Evolutionary conservation across 1,140 invertebrate species (phyloP).

Genomic region (Thrips palmi): DNA sequence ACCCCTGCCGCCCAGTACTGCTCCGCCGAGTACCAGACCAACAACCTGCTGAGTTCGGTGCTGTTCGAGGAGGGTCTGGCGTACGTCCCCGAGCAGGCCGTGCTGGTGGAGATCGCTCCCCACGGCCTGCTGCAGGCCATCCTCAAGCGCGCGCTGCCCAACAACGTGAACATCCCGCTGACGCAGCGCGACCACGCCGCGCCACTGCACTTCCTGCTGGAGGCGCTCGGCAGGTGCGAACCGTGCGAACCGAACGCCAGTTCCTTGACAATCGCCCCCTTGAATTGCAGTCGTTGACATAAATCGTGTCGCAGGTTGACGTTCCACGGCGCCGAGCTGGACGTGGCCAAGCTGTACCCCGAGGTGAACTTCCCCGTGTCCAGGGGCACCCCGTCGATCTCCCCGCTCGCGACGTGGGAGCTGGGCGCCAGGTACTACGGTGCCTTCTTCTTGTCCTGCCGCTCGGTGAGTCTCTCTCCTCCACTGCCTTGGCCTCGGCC

Average conservation of each 20-base stretch:
- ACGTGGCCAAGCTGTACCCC: slow-evolving; percentile 40
- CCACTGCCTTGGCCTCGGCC: too few species aligned
- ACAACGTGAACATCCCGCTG: slow-evolving; percentile 32
- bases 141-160: slow-evolving; percentile 30
- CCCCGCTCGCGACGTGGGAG: slow-evolving; percentile 49
- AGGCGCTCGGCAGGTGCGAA: slow-evolving; percentile 32
- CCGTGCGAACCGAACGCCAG: neutral
- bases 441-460: slow-evolving; percentile 6
- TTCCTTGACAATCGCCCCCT: neutral
- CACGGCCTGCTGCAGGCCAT: slow-evolving; percentile 38
- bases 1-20: slow-evolving; percentile 28
- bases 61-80: slow-evolving; percentile 36
- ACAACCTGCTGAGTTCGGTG: slow-evolving; percentile 41
- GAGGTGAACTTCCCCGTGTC: slow-evolving; percentile 47
- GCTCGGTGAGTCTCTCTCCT: too few species aligned
- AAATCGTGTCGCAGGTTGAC: slow-evolving; percentile 36
- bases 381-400: slow-evolving; percentile 48
- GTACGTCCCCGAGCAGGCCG: slow-evolving; percentile 34
- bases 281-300: neutral
- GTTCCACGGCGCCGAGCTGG: slow-evolving; percentile 37
- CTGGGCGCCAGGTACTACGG: slow-evolving; percentile 33
- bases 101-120: slow-evolving; percentile 39
- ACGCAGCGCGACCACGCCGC: slow-evolving; percentile 31
- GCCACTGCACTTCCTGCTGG: slow-evolving; percentile 28
- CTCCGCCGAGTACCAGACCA: slow-evolving; percentile 44